A percentile compares a stretch with the other conserved stretches of the same genome.
Conservation (phyloP, 1,140 invertebrate species). For the Elymnias hypermnestra region DNA sequence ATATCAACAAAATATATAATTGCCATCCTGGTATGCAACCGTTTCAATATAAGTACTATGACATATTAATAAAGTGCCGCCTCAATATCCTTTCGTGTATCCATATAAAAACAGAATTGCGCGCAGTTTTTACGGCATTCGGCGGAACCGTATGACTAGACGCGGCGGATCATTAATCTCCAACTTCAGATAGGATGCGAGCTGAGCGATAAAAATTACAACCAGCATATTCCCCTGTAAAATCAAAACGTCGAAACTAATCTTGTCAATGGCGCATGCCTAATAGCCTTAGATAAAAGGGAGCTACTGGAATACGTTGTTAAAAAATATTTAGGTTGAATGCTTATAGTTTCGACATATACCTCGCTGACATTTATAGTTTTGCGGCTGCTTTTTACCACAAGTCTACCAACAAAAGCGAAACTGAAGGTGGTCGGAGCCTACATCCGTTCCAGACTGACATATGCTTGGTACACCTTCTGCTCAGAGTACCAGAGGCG, state of each 20-base stretch:
- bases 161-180: slow-evolving; percentile 65
- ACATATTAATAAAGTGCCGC: slow-evolving; percentile 25
- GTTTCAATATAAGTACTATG: no score
- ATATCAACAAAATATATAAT: no score
- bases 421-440: no score
- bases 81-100: slow-evolving; percentile 25
- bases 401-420: no score
- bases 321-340: not conserved
- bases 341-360: no score
- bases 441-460: no score
- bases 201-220: slow-evolving; percentile 57
- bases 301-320: not conserved
- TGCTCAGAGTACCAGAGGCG: no score
- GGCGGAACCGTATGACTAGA: slow-evolving; percentile 72
- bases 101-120: slow-evolving; percentile 54
- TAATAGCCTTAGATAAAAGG: slow-evolving; percentile 13
- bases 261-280: slow-evolving; percentile 14
- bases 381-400: no score
- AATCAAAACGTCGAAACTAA: slow-evolving; percentile 21
- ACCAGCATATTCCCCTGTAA: slow-evolving; percentile 9
- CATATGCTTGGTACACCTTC: no score
- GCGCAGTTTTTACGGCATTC: slow-evolving; percentile 67
- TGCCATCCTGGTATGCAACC: no score
- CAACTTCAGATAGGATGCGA: slow-evolving; percentile 42
- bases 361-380: no score